phyloP scores from a whole-genome alignment of 92 coral and sea anemone genomes.

The Zoanthus gigantus region DNA sequence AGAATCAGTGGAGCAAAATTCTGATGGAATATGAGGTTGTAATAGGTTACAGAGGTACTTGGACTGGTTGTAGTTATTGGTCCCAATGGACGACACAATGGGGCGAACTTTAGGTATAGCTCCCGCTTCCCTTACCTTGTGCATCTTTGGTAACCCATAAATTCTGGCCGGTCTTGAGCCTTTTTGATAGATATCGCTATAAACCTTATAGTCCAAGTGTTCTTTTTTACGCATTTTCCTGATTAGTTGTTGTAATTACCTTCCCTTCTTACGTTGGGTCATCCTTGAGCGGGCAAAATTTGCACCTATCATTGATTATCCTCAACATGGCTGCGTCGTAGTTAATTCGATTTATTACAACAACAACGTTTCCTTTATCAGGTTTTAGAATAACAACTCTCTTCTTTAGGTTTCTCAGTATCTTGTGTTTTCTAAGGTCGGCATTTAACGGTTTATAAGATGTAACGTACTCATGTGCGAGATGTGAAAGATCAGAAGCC shows the following conservation, averaged over 20 bases:
- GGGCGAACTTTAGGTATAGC: not conserved
- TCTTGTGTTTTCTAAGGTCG: conserved; percentile 26
- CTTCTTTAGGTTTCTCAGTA: not conserved
- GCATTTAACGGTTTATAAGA: conserved; percentile 15
- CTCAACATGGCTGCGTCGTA: not conserved
- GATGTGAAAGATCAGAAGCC: conserved; percentile 20
- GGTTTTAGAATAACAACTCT: not conserved
- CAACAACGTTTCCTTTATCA: not conserved
- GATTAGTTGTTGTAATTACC: not conserved
- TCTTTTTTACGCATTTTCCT: not conserved
- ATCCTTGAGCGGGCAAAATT: not conserved
- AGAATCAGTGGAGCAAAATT: too few species aligned
- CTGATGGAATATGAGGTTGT: too few species aligned
- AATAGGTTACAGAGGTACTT: too few species aligned
- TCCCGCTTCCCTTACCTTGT: not conserved
- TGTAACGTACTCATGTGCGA: conserved; percentile 16
- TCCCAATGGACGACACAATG: not conserved
- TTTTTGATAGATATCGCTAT: not conserved
- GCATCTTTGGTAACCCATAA: conserved; percentile 1
- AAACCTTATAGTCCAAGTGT: not conserved
- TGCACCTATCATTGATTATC: not conserved
- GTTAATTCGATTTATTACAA: not conserved
- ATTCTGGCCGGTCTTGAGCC: conserved; percentile 12
- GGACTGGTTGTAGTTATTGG: not conserved
- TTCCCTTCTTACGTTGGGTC: conserved; percentile 2